Conservation (phyloP, 2,113 vertebrate species). For the Oxyruncus cristatus region DNA sequence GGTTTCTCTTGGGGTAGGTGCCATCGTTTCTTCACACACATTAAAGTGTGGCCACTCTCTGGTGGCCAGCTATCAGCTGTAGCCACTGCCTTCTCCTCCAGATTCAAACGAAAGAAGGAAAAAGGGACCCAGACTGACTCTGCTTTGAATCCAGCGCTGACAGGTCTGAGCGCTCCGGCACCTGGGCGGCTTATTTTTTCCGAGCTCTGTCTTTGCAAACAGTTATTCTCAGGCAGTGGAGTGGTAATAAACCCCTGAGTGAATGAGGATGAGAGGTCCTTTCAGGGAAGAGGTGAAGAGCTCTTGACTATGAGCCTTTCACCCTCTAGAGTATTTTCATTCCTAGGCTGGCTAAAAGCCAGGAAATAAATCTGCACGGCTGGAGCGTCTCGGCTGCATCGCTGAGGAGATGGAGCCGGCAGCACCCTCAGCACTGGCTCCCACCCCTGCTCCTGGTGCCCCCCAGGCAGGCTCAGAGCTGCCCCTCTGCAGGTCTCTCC, state of each 20-base stretch:
- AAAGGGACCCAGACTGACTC: not conserved
- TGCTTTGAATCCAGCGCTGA: not conserved
- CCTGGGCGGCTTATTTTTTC: not conserved
- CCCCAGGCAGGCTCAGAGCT: not conserved
- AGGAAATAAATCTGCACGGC: constrained; percentile 56
- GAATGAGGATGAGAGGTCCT: constrained; percentile 66
- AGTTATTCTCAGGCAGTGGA: constrained; percentile 54
- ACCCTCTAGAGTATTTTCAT: constrained; percentile 66
- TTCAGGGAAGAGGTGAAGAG: constrained; percentile 67
- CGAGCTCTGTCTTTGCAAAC: constrained; percentile 42
- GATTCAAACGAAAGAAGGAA: not conserved
- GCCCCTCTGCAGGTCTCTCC: not conserved
- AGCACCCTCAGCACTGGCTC: not conserved
- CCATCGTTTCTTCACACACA: accelerated
- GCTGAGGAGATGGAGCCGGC: not conserved
- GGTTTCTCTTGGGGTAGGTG: not conserved
- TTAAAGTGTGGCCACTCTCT: not conserved
- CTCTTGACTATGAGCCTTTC: constrained; percentile 66
- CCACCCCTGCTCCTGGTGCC: not conserved
- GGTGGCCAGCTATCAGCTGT: not conserved
- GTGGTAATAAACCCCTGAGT: constrained; percentile 64
- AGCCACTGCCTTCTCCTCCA: not conserved
- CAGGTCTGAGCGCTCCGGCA: not conserved
- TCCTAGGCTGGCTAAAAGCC: constrained; percentile 61
- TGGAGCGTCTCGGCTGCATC: not conserved